Evolutionary conservation across 37 sponge, comb jelly and placozoan genomes (phyloP).

Genomic region (Halisarca cf. caerulea): DNA sequence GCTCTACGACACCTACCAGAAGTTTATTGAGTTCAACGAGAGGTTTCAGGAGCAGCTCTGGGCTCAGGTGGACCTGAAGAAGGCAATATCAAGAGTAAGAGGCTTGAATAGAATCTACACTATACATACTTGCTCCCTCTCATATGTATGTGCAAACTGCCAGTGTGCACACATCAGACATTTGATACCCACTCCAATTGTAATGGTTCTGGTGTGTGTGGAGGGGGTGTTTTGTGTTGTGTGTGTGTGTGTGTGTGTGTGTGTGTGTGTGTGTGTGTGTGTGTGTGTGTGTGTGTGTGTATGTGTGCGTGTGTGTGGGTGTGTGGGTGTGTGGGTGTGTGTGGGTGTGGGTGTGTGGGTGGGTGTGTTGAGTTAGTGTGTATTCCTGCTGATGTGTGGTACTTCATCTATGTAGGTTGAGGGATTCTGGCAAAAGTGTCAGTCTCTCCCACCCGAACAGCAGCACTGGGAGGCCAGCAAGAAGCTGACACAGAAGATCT

Average conservation of each 20-base stretch:
- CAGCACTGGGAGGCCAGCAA: slow-evolving; percentile 84
- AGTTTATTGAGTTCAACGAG: slow-evolving; percentile 79
- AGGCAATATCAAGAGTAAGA: slow-evolving; percentile 50
- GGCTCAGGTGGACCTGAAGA: slow-evolving; percentile 80
- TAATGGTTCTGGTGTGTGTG: neutral
- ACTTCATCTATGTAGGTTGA: slow-evolving; percentile 43
- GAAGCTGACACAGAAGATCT: slow-evolving; percentile 62
- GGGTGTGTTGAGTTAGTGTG: neutral
- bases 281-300: neutral
- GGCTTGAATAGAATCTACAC: no score
- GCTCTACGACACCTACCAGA: slow-evolving; percentile 79
- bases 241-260: no score
- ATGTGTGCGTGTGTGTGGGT: neutral
- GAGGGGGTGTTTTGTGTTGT: no score
- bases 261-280: neutral
- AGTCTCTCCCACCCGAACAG: slow-evolving; percentile 69
- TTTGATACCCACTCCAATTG: no score
- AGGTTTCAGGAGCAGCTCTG: slow-evolving; percentile 78
- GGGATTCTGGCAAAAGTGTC: slow-evolving; percentile 63
- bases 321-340: neutral
- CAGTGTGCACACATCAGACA: no score
- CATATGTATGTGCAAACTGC: no score
- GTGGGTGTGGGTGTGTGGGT: no score
- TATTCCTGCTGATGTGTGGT: neutral
- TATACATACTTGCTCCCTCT: no score